A percentile compares a stretch with the other conserved stretches of the same genome.
phyloP scores from a whole-genome alignment of 1,140 invertebrate species.

The Heliconius nattereri region DNA sequence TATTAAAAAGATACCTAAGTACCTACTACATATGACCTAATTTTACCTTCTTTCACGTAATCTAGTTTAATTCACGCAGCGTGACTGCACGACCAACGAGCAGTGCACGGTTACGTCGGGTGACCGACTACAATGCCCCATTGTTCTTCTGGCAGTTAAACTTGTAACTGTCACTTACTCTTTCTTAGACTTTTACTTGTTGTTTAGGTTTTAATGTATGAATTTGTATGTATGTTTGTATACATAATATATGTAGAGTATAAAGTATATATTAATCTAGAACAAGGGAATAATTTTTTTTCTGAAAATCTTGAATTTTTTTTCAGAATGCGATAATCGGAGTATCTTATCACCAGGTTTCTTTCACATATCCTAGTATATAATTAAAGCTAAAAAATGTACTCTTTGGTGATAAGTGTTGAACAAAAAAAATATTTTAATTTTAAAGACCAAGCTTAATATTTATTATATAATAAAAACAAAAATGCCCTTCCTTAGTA shows the following conservation, averaged over 20 bases:
- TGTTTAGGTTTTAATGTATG: neutral
- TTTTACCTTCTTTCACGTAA: neutral
- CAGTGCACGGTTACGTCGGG: constrained; percentile 9
- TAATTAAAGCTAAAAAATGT: too few species aligned
- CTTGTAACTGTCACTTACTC: constrained; percentile 25
- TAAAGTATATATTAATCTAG: too few species aligned
- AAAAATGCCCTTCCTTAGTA: too few species aligned
- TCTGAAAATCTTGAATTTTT: too few species aligned
- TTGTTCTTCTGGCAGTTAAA: constrained; percentile 22
- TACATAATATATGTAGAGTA: too few species aligned
- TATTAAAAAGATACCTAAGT: neutral
- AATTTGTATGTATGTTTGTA: neutral
- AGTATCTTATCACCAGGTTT: too few species aligned
- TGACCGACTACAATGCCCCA: constrained; percentile 23
- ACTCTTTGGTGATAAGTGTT: neutral
- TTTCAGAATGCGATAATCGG: too few species aligned
- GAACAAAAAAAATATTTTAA: too few species aligned
- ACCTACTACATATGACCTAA: neutral
- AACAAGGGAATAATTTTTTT: too few species aligned
- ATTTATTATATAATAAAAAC: too few species aligned
- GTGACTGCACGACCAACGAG: constrained; percentile 4
- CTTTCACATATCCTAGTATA: too few species aligned
- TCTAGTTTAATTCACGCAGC: constrained; percentile 2
- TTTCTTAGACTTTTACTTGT: constrained; percentile 19
- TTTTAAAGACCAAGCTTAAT: too few species aligned